These are phyloP conservation scores for Patagioenas fasciata DNA, from an alignment of 2,113 vertebrate species.

Conservation along the genomic window DNA sequence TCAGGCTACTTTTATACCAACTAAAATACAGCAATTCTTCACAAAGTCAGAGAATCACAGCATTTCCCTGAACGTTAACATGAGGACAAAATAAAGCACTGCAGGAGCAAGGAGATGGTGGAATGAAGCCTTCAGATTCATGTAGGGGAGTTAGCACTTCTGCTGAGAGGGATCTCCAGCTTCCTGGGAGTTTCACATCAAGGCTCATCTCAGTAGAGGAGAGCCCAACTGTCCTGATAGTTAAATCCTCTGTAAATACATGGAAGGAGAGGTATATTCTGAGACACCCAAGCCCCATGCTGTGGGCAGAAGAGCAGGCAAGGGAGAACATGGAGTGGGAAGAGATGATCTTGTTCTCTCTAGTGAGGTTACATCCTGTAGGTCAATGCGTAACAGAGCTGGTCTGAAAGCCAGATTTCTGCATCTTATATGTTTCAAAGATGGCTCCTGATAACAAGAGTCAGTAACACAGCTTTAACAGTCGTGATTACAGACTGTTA, in stretches of 20 bases:
- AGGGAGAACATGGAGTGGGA: accelerated
- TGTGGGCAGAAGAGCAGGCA: background rate
- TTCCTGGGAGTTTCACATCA: background rate
- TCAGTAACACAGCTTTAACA: background rate
- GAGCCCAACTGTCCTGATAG: background rate
- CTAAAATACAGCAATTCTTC: background rate
- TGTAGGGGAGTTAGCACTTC: background rate
- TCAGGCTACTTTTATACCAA: background rate
- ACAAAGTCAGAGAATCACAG: background rate
- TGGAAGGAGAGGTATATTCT: background rate
- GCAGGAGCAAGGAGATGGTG: background rate
- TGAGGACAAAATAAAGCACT: background rate
- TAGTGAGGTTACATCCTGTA: background rate
- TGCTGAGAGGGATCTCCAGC: background rate
- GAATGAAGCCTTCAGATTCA: background rate
- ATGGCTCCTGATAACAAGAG: background rate
- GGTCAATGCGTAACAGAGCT: background rate
- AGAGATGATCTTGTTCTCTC: background rate
- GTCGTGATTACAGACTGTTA: background rate
- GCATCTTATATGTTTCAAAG: background rate
- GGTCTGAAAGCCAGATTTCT: background rate
- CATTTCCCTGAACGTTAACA: background rate
- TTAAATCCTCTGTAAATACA: background rate
- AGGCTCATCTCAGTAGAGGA: background rate
- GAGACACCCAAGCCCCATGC: background rate